A percentile compares a stretch with the other conserved stretches of the same genome.
phyloP scores from a whole-genome alignment of 2,888 invertebrate genomes.

The Venusia cambrica region DNA sequence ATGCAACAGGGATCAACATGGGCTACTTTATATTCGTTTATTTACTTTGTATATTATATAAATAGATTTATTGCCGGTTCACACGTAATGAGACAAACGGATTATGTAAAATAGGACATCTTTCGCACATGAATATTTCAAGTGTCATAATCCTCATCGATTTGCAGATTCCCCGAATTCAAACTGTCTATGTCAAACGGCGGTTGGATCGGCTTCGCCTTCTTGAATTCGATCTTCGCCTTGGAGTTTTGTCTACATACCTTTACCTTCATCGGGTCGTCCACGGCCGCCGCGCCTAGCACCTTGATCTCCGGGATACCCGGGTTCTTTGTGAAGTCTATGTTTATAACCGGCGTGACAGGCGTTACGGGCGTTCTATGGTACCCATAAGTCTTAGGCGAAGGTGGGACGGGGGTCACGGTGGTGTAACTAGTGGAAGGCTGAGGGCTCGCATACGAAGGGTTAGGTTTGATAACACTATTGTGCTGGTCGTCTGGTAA shows the following conservation, averaged over 20 bases:
- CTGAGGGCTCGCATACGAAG: constrained; percentile 62
- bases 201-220: constrained; percentile 36
- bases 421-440: constrained; percentile 63
- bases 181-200: constrained; percentile 55
- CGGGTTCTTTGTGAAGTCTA: constrained; percentile 66
- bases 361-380: constrained; percentile 41
- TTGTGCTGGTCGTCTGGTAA: constrained; percentile 54
- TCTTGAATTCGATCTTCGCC: constrained; percentile 49
- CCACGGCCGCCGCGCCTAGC: constrained; percentile 49
- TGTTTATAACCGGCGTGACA: constrained; percentile 62
- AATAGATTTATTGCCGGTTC: too few relatives aligned
- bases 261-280: too few relatives aligned
- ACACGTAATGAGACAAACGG: too few relatives aligned
- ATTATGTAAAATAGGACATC: too few relatives aligned
- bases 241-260: constrained; percentile 59
- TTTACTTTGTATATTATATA: too few relatives aligned
- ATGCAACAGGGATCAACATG: too few relatives aligned
- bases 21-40: too few relatives aligned
- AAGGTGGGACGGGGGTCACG: constrained; percentile 40
- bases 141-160: constrained; percentile 79
- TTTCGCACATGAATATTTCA: too few relatives aligned
- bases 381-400: constrained; percentile 47
- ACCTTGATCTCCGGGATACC: constrained; percentile 67
- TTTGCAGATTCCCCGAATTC: constrained; percentile 67
- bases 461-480: constrained; percentile 66